phyloP scores from a whole-genome alignment of 2,113 vertebrate species.

The Tachysurus vachellii region DNA sequence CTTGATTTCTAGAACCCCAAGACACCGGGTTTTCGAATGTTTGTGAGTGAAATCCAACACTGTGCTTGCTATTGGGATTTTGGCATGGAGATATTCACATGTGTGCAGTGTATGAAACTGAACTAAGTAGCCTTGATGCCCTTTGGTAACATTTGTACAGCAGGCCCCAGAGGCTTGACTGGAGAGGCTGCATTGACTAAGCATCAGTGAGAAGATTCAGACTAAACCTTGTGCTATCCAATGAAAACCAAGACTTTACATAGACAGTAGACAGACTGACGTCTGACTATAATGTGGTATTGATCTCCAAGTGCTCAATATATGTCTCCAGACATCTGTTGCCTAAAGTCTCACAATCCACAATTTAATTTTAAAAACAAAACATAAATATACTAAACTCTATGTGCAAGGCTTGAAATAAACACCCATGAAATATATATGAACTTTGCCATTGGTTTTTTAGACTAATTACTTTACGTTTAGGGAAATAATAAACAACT shows the following conservation, averaged over 20 bases:
- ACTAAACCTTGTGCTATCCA: neutral
- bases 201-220: constrained; percentile 1
- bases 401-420: neutral
- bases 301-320: neutral
- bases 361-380: neutral
- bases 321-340: neutral
- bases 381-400: neutral
- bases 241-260: constrained; percentile 3
- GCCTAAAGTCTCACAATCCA: neutral
- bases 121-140: constrained; percentile 30
- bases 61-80: constrained; percentile 38
- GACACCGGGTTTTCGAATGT: constrained; percentile 54
- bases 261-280: neutral
- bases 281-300: neutral
- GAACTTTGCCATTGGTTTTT: neutral
- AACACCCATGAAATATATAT: neutral
- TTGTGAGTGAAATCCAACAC: constrained; percentile 37
- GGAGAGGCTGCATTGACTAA: constrained; percentile 65
- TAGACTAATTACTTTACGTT: neutral
- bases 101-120: constrained; percentile 46
- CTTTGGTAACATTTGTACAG: constrained; percentile 69
- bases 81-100: constrained; percentile 37
- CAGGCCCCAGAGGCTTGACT: constrained; percentile 53
- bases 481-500: neutral
- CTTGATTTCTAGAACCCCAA: constrained; percentile 52